Conservation (phyloP, 2,797 vertebrate genomes). For the Artibeus lituratus region DNA sequence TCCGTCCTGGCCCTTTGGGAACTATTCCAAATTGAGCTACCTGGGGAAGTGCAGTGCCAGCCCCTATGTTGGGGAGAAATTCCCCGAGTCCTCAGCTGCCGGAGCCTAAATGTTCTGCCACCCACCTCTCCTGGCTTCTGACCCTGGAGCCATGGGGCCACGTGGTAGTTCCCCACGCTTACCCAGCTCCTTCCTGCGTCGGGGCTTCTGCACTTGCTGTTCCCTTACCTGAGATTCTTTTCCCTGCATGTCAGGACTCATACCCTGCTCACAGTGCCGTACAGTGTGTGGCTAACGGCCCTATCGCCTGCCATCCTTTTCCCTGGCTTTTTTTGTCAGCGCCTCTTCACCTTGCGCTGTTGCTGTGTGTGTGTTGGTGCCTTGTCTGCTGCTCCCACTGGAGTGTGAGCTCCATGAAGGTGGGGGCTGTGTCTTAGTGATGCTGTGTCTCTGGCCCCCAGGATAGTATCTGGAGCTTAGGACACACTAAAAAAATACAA, state of each 20-base stretch:
- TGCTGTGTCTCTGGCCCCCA: not conserved
- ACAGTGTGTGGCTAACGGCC: accelerated
- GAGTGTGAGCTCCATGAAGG: not conserved
- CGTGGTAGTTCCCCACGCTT: not conserved
- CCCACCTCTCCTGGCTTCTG: not conserved
- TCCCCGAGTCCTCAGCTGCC: not conserved
- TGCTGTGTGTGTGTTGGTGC: not conserved
- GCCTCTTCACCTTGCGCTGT: accelerated
- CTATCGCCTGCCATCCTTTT: not conserved
- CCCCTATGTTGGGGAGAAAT: not conserved
- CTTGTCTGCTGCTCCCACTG: not conserved
- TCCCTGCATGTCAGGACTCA: not conserved
- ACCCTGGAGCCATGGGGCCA: not conserved
- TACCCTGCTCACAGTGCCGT: not conserved
- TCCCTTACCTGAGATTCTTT: not conserved
- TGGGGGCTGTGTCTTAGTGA: not conserved
- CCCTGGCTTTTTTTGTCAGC: not conserved
- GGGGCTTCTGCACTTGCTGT: not conserved
- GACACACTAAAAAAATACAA: not conserved
- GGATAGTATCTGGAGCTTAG: not conserved
- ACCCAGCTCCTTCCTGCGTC: not conserved
- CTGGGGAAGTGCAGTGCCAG: not conserved
- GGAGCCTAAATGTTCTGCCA: not conserved
- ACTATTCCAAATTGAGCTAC: not conserved
- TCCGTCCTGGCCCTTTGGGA: not conserved